Conservation (phyloP, 2,888 invertebrate genomes). For the Pyralis farinalis region DNA sequence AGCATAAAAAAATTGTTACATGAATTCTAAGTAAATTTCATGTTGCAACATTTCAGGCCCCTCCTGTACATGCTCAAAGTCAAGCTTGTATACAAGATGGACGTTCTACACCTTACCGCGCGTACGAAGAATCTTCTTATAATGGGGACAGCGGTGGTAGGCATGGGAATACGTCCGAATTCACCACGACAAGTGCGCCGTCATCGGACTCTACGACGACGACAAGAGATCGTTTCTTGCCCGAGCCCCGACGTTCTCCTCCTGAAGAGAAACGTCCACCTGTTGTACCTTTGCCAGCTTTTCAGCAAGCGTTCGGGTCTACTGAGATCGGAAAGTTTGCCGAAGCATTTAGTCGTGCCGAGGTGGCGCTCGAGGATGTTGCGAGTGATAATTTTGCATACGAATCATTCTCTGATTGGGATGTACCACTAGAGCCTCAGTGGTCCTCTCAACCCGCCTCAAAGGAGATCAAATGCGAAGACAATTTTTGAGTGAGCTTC, state of each 20-base stretch:
- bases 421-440: conserved; percentile 54
- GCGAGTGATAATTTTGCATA: conserved; percentile 59
- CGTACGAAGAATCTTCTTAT: conserved; percentile 55
- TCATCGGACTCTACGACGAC: conserved; percentile 33
- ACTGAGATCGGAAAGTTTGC: conserved; percentile 93
- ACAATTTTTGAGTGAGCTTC: conserved; percentile 60
- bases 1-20: no score
- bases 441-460: conserved; percentile 61
- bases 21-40: neutral
- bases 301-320: conserved; percentile 92
- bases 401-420: conserved; percentile 70
- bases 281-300: conserved; percentile 87
- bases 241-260: conserved; percentile 46
- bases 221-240: conserved; percentile 36
- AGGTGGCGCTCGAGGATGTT: conserved; percentile 65
- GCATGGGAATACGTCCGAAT: conserved; percentile 41
- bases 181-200: conserved; percentile 26
- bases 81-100: conserved; percentile 56
- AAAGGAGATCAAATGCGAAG: conserved; percentile 73
- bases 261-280: conserved; percentile 62
- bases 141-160: conserved; percentile 40
- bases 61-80: conserved; percentile 46
- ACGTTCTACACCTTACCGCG: conserved; percentile 56
- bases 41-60: conserved; percentile 41
- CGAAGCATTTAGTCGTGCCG: conserved; percentile 84